Conservation (phyloP, 2,888 invertebrate species). For the Calameuta idolon region DNA sequence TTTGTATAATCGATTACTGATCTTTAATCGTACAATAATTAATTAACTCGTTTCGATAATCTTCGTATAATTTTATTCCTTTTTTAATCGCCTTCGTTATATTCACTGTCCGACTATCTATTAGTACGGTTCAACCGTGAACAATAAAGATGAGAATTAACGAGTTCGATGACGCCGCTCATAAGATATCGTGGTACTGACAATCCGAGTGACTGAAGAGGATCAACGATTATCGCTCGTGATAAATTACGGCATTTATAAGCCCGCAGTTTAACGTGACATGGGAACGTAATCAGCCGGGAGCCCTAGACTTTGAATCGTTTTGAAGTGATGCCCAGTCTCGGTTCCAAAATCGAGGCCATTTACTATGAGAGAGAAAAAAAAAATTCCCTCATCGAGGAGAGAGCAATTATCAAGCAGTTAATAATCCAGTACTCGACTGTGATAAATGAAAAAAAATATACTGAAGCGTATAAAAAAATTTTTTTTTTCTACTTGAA, state of each 20-base stretch:
- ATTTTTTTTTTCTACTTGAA: neutral
- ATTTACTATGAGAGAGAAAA: neutral
- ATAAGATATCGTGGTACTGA: neutral
- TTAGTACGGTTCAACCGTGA: neutral
- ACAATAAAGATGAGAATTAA: neutral
- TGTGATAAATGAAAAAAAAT: neutral
- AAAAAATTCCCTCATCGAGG: neutral
- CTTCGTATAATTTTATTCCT: neutral
- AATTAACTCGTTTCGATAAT: neutral
- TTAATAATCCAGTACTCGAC: neutral
- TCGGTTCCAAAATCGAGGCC: neutral
- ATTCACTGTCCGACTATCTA: neutral
- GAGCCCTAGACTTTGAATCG: neutral
- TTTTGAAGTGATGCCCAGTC: neutral
- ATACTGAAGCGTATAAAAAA: neutral
- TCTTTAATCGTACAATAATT: neutral
- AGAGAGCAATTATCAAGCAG: neutral
- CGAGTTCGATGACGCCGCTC: neutral
- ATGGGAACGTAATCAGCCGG: neutral
- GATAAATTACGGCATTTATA: neutral
- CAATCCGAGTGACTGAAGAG: neutral
- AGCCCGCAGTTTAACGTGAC: neutral
- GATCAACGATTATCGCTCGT: neutral
- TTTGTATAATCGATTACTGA: neutral
- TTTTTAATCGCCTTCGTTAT: neutral